A percentile compares a stretch with the other conserved stretches of the same genome.
These are phyloP conservation scores for Neolamprologus tretocephalus DNA, from an alignment of 2,113 vertebrate species.

Conservation along the genomic window DNA sequence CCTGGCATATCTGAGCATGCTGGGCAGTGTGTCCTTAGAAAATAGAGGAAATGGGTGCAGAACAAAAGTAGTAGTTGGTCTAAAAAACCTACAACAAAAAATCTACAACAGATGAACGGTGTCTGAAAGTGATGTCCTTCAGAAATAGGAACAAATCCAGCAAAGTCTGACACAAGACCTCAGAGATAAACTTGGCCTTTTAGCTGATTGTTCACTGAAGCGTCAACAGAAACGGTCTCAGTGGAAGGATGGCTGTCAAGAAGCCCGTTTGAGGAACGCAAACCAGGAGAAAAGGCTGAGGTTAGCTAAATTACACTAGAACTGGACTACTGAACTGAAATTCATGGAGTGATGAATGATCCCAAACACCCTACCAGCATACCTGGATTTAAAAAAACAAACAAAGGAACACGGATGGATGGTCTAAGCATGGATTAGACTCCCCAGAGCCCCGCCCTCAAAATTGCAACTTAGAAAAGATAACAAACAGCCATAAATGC, in stretches of 20 bases:
- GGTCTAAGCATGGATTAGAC: background rate
- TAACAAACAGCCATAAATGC: background rate
- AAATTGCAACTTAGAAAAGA: background rate
- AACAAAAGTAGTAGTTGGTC: background rate
- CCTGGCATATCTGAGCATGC: background rate
- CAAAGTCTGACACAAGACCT: background rate
- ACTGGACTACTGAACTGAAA: background rate
- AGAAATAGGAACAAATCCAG: background rate
- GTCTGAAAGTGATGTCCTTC: background rate
- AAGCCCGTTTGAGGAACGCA: background rate
- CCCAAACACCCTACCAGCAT: background rate
- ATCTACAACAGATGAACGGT: background rate
- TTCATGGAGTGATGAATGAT: background rate
- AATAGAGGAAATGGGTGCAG: background rate
- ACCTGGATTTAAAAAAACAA: background rate
- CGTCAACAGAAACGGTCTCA: background rate
- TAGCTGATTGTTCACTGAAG: background rate
- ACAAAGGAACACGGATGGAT: background rate
- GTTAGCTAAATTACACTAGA: background rate
- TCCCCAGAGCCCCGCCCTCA: background rate
- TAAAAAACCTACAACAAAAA: background rate
- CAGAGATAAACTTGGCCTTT: background rate
- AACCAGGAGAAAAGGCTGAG: background rate
- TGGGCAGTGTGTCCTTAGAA: background rate
- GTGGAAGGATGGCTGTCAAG: background rate